Conservation (phyloP, 2,888 invertebrate species). For the Thera britannica region DNA sequence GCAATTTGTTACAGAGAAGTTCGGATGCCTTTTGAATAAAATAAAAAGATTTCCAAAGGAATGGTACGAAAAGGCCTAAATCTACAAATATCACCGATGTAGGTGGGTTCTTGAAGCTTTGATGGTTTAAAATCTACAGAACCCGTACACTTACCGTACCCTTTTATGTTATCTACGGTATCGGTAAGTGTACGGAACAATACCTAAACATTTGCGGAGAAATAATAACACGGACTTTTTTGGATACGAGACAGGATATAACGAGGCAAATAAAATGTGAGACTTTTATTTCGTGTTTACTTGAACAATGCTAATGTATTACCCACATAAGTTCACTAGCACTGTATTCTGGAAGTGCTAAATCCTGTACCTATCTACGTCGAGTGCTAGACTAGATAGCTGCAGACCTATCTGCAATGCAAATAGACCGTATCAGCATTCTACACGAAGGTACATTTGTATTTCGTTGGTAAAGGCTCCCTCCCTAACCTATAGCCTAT, state of each 20-base stretch:
- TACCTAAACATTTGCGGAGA: too few relatives aligned
- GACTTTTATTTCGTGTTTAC: neutral
- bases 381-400: conserved; percentile 49
- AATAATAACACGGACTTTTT: too few relatives aligned
- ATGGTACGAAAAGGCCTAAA: too few relatives aligned
- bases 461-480: neutral
- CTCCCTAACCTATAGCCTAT: too few relatives aligned
- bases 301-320: conserved; percentile 1
- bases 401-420: conserved; percentile 65
- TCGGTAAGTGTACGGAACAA: too few relatives aligned
- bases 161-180: too few relatives aligned
- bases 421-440: conserved; percentile 64
- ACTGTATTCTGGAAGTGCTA: conserved; percentile 64
- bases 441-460: conserved; percentile 43
- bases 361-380: conserved; percentile 52
- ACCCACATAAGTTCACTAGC: conserved; percentile 31
- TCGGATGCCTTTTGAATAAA: conserved; percentile 4
- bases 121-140: too few relatives aligned
- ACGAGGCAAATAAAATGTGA: too few relatives aligned
- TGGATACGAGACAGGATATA: too few relatives aligned
- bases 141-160: too few relatives aligned
- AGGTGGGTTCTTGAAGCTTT: too few relatives aligned
- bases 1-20: conserved; percentile 7
- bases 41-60: neutral
- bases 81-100: too few relatives aligned